Percentiles rank a stretch among this genome's conserved stretches.
Evolutionary conservation across 2,888 invertebrate genomes (phyloP).

Genomic region (Dryobotodes eremita): DNA sequence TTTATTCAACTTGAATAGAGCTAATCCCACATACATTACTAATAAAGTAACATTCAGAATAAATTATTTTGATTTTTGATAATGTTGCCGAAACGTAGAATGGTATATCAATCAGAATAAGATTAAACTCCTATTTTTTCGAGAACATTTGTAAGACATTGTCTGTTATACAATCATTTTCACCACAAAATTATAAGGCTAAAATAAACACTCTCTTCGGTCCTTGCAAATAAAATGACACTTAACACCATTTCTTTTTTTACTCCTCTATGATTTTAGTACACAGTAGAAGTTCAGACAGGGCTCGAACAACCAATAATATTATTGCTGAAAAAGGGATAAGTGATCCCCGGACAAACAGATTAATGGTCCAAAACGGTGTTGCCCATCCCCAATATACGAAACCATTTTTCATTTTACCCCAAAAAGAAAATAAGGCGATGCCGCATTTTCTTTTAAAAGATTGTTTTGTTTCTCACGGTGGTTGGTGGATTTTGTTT

Average conservation of each 20-base stretch:
- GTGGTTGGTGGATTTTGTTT: conserved; percentile 25
- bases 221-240: conserved; percentile 15
- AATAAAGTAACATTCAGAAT: no score
- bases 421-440: conserved; percentile 32
- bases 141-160: no score
- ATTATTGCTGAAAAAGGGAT: conserved; percentile 58
- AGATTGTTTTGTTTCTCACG: conserved; percentile 6
- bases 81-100: neutral
- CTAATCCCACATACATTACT: no score
- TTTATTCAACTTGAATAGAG: no score
- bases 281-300: conserved; percentile 32
- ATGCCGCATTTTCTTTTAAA: conserved; percentile 28
- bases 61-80: neutral
- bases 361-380: conserved; percentile 60
- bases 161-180: no score
- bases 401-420: conserved; percentile 52
- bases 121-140: neutral
- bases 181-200: no score
- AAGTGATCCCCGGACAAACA: conserved; percentile 57
- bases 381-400: conserved; percentile 42
- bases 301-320: conserved; percentile 49
- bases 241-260: conserved; percentile 13
- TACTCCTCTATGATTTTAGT: conserved; percentile 44
- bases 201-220: neutral
- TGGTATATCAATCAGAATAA: neutral